phyloP scores from a whole-genome alignment of 2,888 invertebrate genomes.

The Campoplex capitator region DNA sequence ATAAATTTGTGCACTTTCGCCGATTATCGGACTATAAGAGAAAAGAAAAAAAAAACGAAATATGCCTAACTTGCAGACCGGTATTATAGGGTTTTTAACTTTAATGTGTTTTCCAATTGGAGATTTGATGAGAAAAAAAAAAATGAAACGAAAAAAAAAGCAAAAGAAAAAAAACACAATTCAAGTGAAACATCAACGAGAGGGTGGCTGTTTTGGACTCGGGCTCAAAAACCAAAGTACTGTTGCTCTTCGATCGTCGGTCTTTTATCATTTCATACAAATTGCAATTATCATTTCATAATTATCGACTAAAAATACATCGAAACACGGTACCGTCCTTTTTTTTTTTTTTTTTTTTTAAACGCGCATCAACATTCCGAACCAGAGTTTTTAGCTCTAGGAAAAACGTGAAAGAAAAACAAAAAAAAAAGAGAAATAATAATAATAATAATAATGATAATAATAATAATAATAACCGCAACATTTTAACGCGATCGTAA shows the following conservation, averaged over 20 bases:
- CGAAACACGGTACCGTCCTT: slow-evolving; percentile 30
- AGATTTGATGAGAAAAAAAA: slow-evolving; percentile 46
- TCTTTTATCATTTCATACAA: background rate
- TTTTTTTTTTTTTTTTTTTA: slow-evolving; percentile 12
- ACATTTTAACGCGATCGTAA: slow-evolving; percentile 29
- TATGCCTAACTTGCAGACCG: slow-evolving; percentile 71
- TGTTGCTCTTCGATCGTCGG: slow-evolving; percentile 2
- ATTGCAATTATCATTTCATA: slow-evolving; percentile 1
- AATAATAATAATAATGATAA: too few species aligned
- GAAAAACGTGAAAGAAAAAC: background rate
- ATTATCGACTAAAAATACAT: slow-evolving; percentile 23
- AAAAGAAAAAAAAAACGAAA: slow-evolving; percentile 39
- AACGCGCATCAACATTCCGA: slow-evolving; percentile 62
- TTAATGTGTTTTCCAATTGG: slow-evolving; percentile 55
- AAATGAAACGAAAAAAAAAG: background rate
- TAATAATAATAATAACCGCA: background rate
- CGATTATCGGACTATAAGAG: slow-evolving; percentile 31
- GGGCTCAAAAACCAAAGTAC: slow-evolving; percentile 71
- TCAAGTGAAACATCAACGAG: slow-evolving; percentile 65
- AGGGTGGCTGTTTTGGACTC: slow-evolving; percentile 79
- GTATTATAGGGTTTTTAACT: slow-evolving; percentile 69
- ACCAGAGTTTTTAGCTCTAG: slow-evolving; percentile 34
- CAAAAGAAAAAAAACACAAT: slow-evolving; percentile 39
- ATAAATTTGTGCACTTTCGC: slow-evolving; percentile 59
- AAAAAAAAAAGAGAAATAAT: background rate